Conservation (phyloP, 2,113 vertebrate genomes). For the Cololabis saira region DNA sequence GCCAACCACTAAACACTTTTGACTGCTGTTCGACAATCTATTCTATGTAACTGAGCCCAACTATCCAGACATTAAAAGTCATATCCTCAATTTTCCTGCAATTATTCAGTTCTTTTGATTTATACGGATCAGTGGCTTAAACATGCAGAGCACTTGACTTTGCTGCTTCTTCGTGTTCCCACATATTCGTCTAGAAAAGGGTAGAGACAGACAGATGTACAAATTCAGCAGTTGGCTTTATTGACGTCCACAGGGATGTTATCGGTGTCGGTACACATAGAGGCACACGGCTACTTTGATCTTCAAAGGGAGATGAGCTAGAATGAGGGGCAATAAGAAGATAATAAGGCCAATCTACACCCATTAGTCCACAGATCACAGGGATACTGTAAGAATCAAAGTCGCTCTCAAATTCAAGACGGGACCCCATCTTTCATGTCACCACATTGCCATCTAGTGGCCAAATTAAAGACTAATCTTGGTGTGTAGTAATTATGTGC, state of each 20-base stretch:
- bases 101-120: not conserved
- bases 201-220: conserved; percentile 43
- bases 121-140: not conserved
- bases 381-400: conserved; percentile 17
- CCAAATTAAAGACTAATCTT: not conserved
- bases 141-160: conserved; percentile 17
- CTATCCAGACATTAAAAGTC: not conserved
- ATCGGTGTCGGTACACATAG: conserved; percentile 72
- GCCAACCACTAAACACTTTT: conserved; percentile 10
- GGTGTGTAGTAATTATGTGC: not conserved
- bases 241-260: conserved; percentile 74
- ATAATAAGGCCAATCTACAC: conserved; percentile 72
- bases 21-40: not conserved
- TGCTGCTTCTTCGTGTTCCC: conserved; percentile 3
- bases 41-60: not conserved
- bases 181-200: not conserved
- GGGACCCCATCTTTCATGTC: conserved; percentile 11
- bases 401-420: conserved; percentile 1
- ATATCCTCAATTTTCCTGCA: not conserved
- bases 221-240: conserved; percentile 69
- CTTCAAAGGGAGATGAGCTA: conserved; percentile 80
- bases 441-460: conserved; percentile 78
- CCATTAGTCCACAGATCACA: conserved; percentile 69
- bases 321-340: conserved; percentile 74
- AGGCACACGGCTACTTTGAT: conserved; percentile 72